Conservation (phyloP, 2,113 vertebrate genomes). For the Callithrix jacchus region DNA sequence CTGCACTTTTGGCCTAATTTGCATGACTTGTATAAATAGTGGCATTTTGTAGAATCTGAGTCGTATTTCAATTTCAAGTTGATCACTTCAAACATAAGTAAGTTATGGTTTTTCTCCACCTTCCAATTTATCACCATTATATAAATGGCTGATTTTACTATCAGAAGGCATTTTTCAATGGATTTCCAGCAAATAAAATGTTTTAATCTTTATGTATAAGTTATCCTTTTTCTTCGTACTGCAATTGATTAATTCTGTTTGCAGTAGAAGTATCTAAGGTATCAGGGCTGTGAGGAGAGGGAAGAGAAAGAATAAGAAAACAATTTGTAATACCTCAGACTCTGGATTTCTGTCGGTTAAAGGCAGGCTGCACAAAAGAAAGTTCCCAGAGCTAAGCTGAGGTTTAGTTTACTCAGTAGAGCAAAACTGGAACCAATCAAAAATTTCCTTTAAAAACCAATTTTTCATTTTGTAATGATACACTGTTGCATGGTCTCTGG, state of each 20-base stretch:
- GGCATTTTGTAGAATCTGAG: not conserved
- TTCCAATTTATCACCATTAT: not conserved
- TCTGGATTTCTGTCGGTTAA: not conserved
- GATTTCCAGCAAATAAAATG: not conserved
- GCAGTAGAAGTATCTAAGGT: not conserved
- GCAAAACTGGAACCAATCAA: slow-evolving; percentile 22
- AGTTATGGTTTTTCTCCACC: not conserved
- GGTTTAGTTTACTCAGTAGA: not conserved
- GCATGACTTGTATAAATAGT: not conserved
- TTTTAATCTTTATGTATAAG: not conserved
- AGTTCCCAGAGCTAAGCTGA: not conserved
- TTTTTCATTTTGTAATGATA: slow-evolving; percentile 35
- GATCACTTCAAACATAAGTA: not conserved
- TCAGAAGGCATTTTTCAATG: not conserved
- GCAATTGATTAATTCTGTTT: not conserved
- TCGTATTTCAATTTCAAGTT: not conserved
- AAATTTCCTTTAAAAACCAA: not conserved
- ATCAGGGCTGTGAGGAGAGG: not conserved
- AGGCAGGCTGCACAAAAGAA: not conserved
- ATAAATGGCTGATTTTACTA: not conserved
- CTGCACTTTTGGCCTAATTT: slow-evolving; percentile 17
- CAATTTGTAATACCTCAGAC: not conserved
- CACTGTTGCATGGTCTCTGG: not conserved
- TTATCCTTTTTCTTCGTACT: not conserved
- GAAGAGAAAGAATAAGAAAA: not conserved